Evolutionary conservation across 2,797 vertebrate genomes (phyloP), one percentile per base, ranked within the genome.

Genomic region (Acanthis flammea): DNA sequence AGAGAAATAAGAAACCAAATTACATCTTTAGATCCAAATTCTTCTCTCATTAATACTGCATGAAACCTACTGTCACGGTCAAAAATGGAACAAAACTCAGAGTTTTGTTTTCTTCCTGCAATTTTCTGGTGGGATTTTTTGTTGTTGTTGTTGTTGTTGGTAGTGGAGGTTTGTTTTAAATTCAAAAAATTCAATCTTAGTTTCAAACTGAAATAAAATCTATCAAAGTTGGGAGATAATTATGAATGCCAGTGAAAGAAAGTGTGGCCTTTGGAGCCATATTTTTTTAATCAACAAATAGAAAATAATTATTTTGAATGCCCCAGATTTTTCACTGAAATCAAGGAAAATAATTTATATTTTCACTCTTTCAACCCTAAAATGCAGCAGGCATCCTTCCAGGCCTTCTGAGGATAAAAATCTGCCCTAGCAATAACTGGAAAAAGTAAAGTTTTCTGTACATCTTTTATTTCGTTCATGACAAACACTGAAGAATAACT

Each of bases 1-100:
- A 96, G 82, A 96, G 92, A 94, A 96, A 89, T 90, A 78, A 66
- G 94, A 96, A 91, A 92, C 87, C 79, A 84, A 88, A 92, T 83
- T 33, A 72, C n/a, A 61, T 78, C 90, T 90, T 91, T 73, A 90
- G 82, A 83, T 88, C 70, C 66, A 84, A 95, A 95, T 86, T 67
- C 27, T 84, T 57, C 45, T 55, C 87, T 91, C 76, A 90, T 95
- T 84, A 95, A 88, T 92, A 88, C 27, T 81, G 66, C 60, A 92
- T 84, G 76, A 84, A 86, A 84, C 51, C 61, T 70, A 63, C 37
- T 81, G 91, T 68, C 15, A 5, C 3, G 7, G 54, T 50, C n/a
- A 76, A 87, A 88, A 91, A 74, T 4, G 25, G 63, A 90, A 82
- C 28, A 82, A 67, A 91, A 54, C 39, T 68, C 57, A 6, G 39